Evolutionary conservation across 2,797 vertebrate genomes (phyloP).

Genomic region (Melanogrammus aeglefinus): DNA sequence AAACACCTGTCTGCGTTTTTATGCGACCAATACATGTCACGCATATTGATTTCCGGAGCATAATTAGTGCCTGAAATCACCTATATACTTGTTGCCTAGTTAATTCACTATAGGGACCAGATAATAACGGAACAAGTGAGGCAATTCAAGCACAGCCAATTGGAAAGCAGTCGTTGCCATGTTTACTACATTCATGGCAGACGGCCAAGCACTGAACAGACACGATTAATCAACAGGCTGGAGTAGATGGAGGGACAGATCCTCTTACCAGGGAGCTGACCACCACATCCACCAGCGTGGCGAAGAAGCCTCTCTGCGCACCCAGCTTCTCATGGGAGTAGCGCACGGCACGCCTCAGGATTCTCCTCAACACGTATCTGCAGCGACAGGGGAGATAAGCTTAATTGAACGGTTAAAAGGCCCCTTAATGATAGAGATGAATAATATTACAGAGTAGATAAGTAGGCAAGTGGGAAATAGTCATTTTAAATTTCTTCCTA

Average conservation of each 20-base stretch:
- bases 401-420: not conserved
- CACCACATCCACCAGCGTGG: slow-evolving; percentile 92
- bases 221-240: not conserved
- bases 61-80: no score
- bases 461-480: not conserved
- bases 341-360: slow-evolving; percentile 92
- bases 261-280: slow-evolving; percentile 87
- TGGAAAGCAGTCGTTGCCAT: no score
- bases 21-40: no score
- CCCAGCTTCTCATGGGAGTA: slow-evolving; percentile 95
- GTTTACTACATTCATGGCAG: no score
- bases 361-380: slow-evolving; percentile 95
- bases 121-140: no score
- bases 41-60: no score
- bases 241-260: not conserved
- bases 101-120: no score
- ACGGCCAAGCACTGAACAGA: no score
- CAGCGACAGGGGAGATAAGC: not conserved
- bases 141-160: no score
- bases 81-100: no score
- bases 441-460: not conserved
- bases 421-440: not conserved
- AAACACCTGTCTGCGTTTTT: no score
- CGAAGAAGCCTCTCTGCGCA: slow-evolving; percentile 90
- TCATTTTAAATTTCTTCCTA: not conserved